These are phyloP conservation scores for Galeopsomyia nigrocyanea DNA, from an alignment of 2,888 invertebrate genomes.

Conservation along the genomic window DNA sequence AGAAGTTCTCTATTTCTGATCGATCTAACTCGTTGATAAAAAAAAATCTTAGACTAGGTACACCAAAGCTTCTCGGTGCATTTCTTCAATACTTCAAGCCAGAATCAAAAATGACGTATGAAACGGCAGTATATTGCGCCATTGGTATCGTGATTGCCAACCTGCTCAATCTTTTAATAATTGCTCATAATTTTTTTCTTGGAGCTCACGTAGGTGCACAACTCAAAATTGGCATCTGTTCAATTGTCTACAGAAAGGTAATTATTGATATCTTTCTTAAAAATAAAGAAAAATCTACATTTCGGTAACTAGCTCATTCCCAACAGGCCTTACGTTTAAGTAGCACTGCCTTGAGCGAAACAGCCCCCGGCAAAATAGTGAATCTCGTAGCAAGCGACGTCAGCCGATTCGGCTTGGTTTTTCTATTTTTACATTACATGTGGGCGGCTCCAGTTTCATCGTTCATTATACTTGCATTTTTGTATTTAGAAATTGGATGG, in stretches of 20 bases:
- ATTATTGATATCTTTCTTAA: not conserved
- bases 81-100: constrained; percentile 73
- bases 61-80: constrained; percentile 77
- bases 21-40: not conserved
- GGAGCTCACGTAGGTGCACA: constrained; percentile 85
- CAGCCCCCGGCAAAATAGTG: constrained; percentile 73
- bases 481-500: constrained; percentile 82
- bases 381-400: constrained; percentile 87
- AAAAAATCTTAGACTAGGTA: constrained; percentile 71
- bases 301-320: too few species aligned
- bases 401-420: constrained; percentile 90
- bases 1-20: too few species aligned
- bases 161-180: constrained; percentile 72
- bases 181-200: constrained; percentile 77
- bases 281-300: too few species aligned
- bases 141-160: constrained; percentile 61
- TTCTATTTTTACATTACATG: constrained; percentile 90
- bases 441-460: constrained; percentile 88
- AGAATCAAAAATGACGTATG: constrained; percentile 47
- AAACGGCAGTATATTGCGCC: constrained; percentile 60
- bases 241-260: constrained; percentile 89
- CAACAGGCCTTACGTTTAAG: constrained; percentile 38
- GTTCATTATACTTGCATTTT: constrained; percentile 81
- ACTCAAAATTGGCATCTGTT: constrained; percentile 85
- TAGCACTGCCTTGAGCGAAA: constrained; percentile 79